Evolutionary conservation across 2,888 invertebrate species (phyloP).

Genomic region (Phengaris alcon): DNA sequence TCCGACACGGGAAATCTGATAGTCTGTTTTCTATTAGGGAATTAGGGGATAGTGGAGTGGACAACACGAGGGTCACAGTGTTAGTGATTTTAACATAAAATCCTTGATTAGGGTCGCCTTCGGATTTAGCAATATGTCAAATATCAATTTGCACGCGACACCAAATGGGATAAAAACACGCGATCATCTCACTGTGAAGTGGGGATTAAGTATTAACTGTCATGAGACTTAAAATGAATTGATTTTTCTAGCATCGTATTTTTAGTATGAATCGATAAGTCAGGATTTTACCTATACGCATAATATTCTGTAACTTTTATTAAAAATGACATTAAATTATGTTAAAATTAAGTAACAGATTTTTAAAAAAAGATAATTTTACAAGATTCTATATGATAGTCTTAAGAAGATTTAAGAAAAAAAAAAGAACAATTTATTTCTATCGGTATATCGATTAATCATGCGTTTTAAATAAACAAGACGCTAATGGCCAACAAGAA

Average conservation of each 20-base stretch:
- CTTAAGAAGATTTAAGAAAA: no score
- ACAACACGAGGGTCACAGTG: constrained; percentile 42
- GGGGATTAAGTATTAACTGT: background rate
- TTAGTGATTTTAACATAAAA: constrained; percentile 56
- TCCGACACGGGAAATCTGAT: constrained; percentile 64
- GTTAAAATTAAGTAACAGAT: no score
- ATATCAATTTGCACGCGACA: constrained; percentile 23
- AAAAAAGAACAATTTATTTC: background rate
- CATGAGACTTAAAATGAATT: background rate
- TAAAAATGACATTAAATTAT: background rate
- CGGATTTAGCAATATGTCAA: constrained; percentile 27
- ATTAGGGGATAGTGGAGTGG: constrained; percentile 64
- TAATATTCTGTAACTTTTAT: background rate
- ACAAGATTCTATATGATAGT: no score
- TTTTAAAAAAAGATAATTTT: no score
- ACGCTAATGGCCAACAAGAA: constrained; percentile 27
- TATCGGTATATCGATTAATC: background rate
- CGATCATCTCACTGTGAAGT: background rate
- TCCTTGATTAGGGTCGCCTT: constrained; percentile 41
- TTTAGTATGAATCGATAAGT: background rate
- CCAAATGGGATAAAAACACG: constrained; percentile 15
- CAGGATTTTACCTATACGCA: background rate
- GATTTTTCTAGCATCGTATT: background rate
- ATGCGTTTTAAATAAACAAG: constrained; percentile 28
- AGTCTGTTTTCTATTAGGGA: constrained; percentile 73